Evolutionary conservation across 2,888 invertebrate species (phyloP), one percentile per base, ranked within the genome.

Genomic region (Trichopoda pennipes): DNA sequence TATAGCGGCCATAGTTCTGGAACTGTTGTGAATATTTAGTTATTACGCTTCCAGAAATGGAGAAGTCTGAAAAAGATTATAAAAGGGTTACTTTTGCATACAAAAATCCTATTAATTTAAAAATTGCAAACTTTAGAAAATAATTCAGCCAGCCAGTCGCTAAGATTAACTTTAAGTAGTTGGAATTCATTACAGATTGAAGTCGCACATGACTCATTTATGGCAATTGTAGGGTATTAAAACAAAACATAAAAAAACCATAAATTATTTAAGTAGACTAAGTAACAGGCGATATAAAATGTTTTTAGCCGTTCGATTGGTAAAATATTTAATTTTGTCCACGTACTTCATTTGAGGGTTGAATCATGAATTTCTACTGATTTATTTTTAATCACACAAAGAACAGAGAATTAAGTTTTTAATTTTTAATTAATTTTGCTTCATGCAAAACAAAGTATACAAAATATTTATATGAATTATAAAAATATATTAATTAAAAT

Each of bases 291-390:
- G 12, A 21, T 47, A 38, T 38, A 4, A 28, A 28, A 4, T 38
- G 10, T 12, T 16, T n/a, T 23, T 42, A 14, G 21, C 49, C 44
- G 1, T 51, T 17, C 7, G 53, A 42, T 51, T 28, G 66, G 53
- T 28, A 12, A 72, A 49, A 38, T 60, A 47, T 75, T 69, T 21
- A 44, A 81, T 72, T 72, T 69, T 58, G 17, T 10, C 58, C 81
- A 81, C 81, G 81, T 81, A 68, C 49, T 42, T 47, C 1, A 60
- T n/a, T 10, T 32, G 42, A 53, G 42, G 35, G 49, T 14, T 63
- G 63, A 47, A 55, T 56, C 55, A 51, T 53, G 51, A 61, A 61
- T 58, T 6, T 35, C 38, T 47, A 55, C 42, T 66, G 66, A 80
- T 76, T 76, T 72, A 80, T 61, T 61, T 63, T 38, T 44, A 51